These are phyloP conservation scores for Cyclophora punctaria DNA, from an alignment of 2,888 invertebrate genomes.

Conservation along the genomic window DNA sequence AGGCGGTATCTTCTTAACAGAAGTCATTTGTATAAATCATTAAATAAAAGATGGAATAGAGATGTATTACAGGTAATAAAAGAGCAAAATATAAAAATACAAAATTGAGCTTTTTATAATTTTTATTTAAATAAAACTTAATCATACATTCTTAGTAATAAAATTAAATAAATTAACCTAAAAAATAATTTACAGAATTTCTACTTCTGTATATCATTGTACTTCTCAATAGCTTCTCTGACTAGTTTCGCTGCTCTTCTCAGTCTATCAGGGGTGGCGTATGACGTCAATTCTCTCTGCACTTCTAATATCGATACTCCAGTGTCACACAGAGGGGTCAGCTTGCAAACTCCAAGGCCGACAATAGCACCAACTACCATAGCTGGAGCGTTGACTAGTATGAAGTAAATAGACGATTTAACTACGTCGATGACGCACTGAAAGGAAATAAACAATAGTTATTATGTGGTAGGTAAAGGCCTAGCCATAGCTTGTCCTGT, in stretches of 20 bases:
- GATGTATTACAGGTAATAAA: too few species aligned
- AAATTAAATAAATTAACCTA: too few species aligned
- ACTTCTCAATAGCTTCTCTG: conserved; percentile 70
- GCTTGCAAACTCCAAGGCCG: conserved; percentile 67
- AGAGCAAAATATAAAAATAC: too few species aligned
- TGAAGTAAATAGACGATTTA: conserved; percentile 19
- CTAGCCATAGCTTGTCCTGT: too few species aligned
- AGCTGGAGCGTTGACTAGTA: conserved; percentile 24
- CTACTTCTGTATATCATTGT: conserved; percentile 22
- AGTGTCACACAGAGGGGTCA: conserved; percentile 61
- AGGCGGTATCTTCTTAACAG: too few species aligned
- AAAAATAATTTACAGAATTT: too few species aligned
- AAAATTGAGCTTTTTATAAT: too few species aligned
- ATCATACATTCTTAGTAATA: too few species aligned
- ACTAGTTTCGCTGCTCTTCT: conserved; percentile 66
- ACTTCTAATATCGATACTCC: conserved; percentile 21
- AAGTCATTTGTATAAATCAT: too few species aligned
- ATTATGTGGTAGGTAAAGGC: too few species aligned
- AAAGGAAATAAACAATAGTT: conserved; percentile 1
- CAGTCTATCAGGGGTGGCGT: conserved; percentile 69
- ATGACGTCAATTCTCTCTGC: conserved; percentile 47
- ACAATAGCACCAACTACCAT: conserved; percentile 37
- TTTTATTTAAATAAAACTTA: too few species aligned
- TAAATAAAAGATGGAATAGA: too few species aligned
- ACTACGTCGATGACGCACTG: conserved; percentile 9